These are phyloP conservation scores for Notodonta dromedarius DNA, from an alignment of 2,888 invertebrate genomes.

Conservation along the genomic window DNA sequence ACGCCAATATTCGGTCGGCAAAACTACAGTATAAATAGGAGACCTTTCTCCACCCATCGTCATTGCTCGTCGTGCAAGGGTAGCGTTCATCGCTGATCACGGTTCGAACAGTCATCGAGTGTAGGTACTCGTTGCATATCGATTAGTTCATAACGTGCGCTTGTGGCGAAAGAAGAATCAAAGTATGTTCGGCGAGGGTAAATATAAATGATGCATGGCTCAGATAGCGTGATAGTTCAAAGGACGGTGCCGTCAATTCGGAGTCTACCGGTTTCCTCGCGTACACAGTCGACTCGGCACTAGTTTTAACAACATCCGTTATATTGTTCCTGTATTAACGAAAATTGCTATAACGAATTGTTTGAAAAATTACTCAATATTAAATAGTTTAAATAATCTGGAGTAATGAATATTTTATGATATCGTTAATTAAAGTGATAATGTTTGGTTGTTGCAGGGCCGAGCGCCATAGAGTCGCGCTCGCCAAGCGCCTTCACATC, in stretches of 20 bases:
- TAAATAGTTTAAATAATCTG: not conserved
- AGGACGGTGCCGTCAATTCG: constrained; percentile 67
- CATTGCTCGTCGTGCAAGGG: constrained; percentile 64
- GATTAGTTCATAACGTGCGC: constrained; percentile 72
- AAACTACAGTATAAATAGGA: constrained; percentile 77
- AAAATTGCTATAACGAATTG: not conserved
- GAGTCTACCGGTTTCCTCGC: constrained; percentile 57
- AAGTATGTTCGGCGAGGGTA: constrained; percentile 84
- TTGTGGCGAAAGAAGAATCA: constrained; percentile 76
- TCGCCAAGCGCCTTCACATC: constrained; percentile 83
- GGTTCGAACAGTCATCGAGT: constrained; percentile 45
- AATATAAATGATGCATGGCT: constrained; percentile 84
- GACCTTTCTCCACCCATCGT: constrained; percentile 66
- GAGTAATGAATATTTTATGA: not conserved
- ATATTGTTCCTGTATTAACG: constrained; percentile 7
- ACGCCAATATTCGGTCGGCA: constrained; percentile 75
- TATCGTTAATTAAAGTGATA: constrained; percentile 30
- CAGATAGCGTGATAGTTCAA: constrained; percentile 86
- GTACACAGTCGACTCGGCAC: constrained; percentile 55
- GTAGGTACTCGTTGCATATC: constrained; percentile 57
- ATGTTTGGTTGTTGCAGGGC: constrained; percentile 77
- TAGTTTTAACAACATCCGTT: constrained; percentile 37
- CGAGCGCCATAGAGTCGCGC: constrained; percentile 83
- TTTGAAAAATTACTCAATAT: not conserved
- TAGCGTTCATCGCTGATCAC: constrained; percentile 56